Base-by-base conservation (phyloP, 2,888 invertebrate species). In the Rhamphomyia laevipes region DNA sequence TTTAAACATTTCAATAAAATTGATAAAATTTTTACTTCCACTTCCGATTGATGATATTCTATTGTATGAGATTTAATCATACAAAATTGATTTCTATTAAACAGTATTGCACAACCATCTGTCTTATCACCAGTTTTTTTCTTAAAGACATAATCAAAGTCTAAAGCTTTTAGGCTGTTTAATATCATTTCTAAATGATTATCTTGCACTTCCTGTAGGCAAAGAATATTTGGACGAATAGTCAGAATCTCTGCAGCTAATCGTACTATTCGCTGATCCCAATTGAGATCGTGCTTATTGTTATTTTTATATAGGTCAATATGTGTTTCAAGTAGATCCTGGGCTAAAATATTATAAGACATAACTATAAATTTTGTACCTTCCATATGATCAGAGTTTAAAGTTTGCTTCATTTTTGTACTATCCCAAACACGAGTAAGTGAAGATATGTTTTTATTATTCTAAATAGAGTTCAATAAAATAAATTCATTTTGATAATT, bases 21-120 rank as follows among this genome's bases (percentile, higher is more conserved):
- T 12, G 4, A n/a, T 4, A 37, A 15, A 15, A 37, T 16, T 2
- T 38, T 51, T 49, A 59, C 58, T 27, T 55, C 45, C 40, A 51
- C 49, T 10, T 53, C 50, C 57, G 73, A 63, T 56, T 76, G 75
- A 57, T 70, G 75, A 61, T 78, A 83, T 68, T 93, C 88, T 42
- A 96, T 84, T 44, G 75, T 75, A 0, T 76, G 67, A 47, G 79
- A 73, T 41, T 82, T 79, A 5, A 82, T 61, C 48, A 91, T 64
- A 41, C 76, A 70, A 57, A 96, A 86, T 48, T 79, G 72, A 17
- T 76, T 69, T 10, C 69, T 65, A 58, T 82, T 84, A 66, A 81
- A 95, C 63, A 89, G 86, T 40, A 94, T 84, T 0, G 94, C 91
- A 67, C 95, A 90, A 0, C 97, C 97, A 69, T 99, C 97, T 11